Conservation (phyloP, 2,797 vertebrate species). For the Psittacula derbiana region DNA sequence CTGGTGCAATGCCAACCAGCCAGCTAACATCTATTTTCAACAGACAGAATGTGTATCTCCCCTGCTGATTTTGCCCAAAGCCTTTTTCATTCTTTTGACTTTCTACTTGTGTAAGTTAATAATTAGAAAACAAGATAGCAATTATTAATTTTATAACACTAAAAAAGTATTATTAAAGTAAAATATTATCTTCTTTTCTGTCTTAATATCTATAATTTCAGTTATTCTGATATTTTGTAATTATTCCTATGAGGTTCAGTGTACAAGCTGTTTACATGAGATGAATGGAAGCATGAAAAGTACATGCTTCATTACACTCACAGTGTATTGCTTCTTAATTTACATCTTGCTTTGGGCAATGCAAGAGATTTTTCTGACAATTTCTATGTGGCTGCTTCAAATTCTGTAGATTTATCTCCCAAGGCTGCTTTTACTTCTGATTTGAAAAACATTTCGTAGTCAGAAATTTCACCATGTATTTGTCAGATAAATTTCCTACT, state of each 20-base stretch:
- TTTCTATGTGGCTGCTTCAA: conserved; percentile 62
- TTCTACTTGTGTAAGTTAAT: conserved; percentile 4
- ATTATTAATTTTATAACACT: conserved; percentile 24
- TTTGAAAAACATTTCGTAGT: conserved; percentile 64
- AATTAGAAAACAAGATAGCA: conserved; percentile 48
- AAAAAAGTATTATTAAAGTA: not conserved
- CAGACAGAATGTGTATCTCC: not conserved
- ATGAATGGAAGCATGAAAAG: conserved; percentile 72
- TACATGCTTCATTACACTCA: conserved; percentile 70
- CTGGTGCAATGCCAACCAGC: conserved; percentile 44
- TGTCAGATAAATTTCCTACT: conserved; percentile 67
- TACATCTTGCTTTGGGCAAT: conserved; percentile 70
- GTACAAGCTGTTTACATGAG: conserved; percentile 67
- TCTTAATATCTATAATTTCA: conserved; percentile 45
- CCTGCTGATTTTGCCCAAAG: conserved; percentile 46
- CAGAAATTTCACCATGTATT: conserved; percentile 56
- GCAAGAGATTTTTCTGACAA: conserved; percentile 58
- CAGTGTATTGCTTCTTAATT: conserved; percentile 75
- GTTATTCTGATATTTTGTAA: conserved; percentile 38
- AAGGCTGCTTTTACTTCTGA: conserved; percentile 60
- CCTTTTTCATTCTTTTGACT: conserved; percentile 39
- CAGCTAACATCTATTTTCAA: conserved; percentile 43
- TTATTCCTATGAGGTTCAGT: conserved; percentile 64
- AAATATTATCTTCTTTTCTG: not conserved
- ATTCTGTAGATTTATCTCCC: conserved; percentile 66